Evolutionary conservation across 2,888 invertebrate species (phyloP).

Genomic region (Artemia sp.): DNA sequence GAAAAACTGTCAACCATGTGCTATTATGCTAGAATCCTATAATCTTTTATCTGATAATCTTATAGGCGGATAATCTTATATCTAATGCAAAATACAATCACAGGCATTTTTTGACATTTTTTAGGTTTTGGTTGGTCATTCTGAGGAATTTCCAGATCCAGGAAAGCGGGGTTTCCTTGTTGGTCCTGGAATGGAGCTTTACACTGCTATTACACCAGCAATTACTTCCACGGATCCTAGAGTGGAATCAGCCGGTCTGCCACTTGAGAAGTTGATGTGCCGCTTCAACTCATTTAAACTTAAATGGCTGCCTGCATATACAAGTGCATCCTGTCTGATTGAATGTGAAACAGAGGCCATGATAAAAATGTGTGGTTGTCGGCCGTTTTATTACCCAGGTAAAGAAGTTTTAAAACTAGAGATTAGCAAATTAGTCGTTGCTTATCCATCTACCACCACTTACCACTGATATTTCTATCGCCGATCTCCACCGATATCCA

Average conservation of each 20-base stretch:
- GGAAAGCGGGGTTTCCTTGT: background rate
- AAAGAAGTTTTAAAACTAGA: background rate
- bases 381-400: background rate
- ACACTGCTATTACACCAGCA: background rate
- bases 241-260: background rate
- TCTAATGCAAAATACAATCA: too few species aligned
- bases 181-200: background rate
- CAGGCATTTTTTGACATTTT: background rate
- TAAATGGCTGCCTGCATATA: background rate
- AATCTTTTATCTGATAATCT: too few species aligned
- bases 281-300: background rate
- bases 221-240: background rate
- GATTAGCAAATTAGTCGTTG: too few species aligned
- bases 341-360: constrained; percentile 1
- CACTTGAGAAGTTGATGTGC: background rate
- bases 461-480: too few species aligned
- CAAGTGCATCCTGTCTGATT: background rate
- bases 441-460: too few species aligned
- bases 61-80: too few species aligned
- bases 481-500: too few species aligned
- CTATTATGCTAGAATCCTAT: too few species aligned
- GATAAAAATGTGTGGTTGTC: background rate
- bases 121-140: background rate
- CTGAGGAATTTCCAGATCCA: constrained; percentile 10
- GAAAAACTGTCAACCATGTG: too few species aligned